A percentile compares a stretch with the other conserved stretches of the same genome.
These are phyloP conservation scores for Erebia epiphron DNA, from an alignment of 2,888 invertebrate genomes.

Conservation along the genomic window DNA sequence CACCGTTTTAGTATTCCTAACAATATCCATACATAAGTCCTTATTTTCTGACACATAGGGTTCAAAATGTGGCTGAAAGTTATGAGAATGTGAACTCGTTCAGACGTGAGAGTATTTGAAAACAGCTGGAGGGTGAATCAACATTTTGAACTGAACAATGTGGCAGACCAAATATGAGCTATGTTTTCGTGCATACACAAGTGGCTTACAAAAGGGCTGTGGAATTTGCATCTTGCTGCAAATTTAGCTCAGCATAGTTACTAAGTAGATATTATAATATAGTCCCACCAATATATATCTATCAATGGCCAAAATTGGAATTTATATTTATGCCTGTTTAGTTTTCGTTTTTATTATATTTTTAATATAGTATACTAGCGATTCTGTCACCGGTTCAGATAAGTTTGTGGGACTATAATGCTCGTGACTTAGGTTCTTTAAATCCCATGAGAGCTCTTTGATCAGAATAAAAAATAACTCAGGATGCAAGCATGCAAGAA, in stretches of 20 bases:
- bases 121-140: conserved; percentile 45
- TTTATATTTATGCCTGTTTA: no score
- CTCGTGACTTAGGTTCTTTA: no score
- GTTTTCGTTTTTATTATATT: no score
- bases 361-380: no score
- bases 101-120: conserved; percentile 48
- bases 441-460: no score
- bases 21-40: conserved; percentile 12
- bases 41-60: not conserved
- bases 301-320: no score
- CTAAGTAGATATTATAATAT: not conserved
- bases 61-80: conserved; percentile 12
- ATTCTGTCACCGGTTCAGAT: no score
- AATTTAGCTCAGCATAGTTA: not conserved
- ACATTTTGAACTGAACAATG: conserved; percentile 42
- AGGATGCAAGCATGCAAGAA: no score
- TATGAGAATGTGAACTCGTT: conserved; percentile 30
- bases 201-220: conserved; percentile 2
- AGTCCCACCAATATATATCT: no score
- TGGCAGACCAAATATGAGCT: conserved; percentile 31
- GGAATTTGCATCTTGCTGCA: not conserved
- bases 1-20: conserved; percentile 27
- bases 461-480: no score
- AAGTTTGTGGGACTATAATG: no score
- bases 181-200: conserved; percentile 9